phyloP scores from a whole-genome alignment of 2,888 invertebrate genomes.

The Himalopsyche japonica region DNA sequence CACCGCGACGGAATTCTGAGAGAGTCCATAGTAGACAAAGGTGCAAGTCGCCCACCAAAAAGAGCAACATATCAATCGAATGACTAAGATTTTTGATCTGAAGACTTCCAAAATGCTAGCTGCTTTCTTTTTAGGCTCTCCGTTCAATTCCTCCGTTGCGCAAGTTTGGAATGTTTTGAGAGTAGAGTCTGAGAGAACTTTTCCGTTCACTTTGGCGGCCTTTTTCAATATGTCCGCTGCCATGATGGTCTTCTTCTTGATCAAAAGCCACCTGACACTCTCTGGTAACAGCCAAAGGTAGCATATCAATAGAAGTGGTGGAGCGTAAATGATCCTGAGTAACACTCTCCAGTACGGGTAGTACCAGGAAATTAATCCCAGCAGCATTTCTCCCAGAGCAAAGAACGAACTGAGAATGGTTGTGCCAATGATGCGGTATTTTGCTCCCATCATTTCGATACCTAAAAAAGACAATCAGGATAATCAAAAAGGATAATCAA shows the following conservation, averaged over 20 bases:
- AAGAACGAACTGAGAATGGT: constrained; percentile 72
- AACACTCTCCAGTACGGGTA: constrained; percentile 70
- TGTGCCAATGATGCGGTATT: constrained; percentile 72
- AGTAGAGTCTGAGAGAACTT: constrained; percentile 58
- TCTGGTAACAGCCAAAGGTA: constrained; percentile 73
- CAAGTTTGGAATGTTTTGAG: constrained; percentile 54
- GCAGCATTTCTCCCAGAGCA: constrained; percentile 68
- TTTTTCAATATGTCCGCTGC: constrained; percentile 63
- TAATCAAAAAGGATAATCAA: no score
- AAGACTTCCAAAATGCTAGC: constrained; percentile 48
- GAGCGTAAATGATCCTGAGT: constrained; percentile 67
- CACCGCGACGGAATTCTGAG: constrained; percentile 73
- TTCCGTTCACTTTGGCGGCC: constrained; percentile 68
- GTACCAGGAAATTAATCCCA: constrained; percentile 70
- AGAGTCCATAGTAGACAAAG: constrained; percentile 79
- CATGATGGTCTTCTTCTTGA: constrained; percentile 60
- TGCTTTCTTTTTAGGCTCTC: constrained; percentile 28
- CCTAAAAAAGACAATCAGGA: no score
- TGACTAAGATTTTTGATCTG: constrained; percentile 56
- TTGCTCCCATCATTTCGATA: constrained; percentile 77
- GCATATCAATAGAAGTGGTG: constrained; percentile 67
- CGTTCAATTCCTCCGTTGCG: background rate
- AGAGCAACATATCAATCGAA: constrained; percentile 66
- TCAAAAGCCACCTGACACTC: constrained; percentile 76
- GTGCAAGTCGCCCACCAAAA: constrained; percentile 77